Percentiles rank a stretch among this genome's conserved stretches.
Conservation (phyloP, 2,888 invertebrate genomes). For the Sturmia bella region DNA sequence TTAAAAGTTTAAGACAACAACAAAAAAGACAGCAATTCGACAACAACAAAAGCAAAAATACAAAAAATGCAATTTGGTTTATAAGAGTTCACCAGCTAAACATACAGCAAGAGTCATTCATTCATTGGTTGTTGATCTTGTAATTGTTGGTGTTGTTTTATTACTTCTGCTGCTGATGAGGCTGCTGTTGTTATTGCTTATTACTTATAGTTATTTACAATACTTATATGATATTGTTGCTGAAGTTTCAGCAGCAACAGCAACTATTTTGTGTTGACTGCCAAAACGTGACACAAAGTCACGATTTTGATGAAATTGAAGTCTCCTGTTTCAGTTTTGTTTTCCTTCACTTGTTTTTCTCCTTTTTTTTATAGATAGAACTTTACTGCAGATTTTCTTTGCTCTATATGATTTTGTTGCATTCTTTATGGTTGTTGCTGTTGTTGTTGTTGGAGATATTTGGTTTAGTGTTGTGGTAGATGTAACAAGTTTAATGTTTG, state of each 20-base stretch:
- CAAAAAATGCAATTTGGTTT: slow-evolving; percentile 56
- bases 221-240: slow-evolving; percentile 46
- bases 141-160: slow-evolving; percentile 68
- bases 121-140: slow-evolving; percentile 68
- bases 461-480: neutral
- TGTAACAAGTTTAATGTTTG: slow-evolving; percentile 36
- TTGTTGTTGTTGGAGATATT: neutral
- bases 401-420: slow-evolving; percentile 27
- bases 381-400: slow-evolving; percentile 43
- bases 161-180: slow-evolving; percentile 63
- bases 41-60: slow-evolving; percentile 2
- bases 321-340: slow-evolving; percentile 55
- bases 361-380: slow-evolving; percentile 53
- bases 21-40: neutral
- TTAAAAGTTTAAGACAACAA: slow-evolving; percentile 39
- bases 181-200: slow-evolving; percentile 67
- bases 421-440: slow-evolving; percentile 11
- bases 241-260: slow-evolving; percentile 42
- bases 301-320: slow-evolving; percentile 77
- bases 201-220: slow-evolving; percentile 61
- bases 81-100: slow-evolving; percentile 51
- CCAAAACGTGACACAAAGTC: slow-evolving; percentile 78
- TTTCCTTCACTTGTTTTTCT: neutral
- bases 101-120: slow-evolving; percentile 55
- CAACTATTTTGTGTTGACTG: slow-evolving; percentile 73